Evolutionary conservation across 2,113 vertebrate species (phyloP).

Genomic region (Lipotes vexillifer): DNA sequence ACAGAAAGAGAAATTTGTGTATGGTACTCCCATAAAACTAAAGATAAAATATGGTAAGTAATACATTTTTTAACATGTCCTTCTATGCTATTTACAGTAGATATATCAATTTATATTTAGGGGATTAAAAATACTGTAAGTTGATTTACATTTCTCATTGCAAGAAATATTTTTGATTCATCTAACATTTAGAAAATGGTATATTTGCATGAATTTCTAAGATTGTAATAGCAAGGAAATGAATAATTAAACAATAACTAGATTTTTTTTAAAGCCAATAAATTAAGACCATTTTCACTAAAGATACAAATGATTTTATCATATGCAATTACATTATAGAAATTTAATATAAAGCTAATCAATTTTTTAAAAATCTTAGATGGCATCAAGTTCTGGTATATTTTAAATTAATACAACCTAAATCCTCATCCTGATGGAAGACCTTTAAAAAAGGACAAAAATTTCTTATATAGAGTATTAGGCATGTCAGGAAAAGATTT

Average conservation of each 20-base stretch:
- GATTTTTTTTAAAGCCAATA: not conserved
- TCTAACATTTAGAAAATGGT: not conserved
- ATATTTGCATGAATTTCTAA: not conserved
- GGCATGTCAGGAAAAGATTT: slow-evolving; percentile 45
- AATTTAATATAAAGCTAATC: not conserved
- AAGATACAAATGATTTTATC: not conserved
- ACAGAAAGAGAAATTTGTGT: not conserved
- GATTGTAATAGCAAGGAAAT: not conserved
- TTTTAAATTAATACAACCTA: slow-evolving; percentile 37
- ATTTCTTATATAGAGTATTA: not conserved
- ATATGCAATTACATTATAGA: not conserved
- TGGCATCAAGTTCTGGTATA: not conserved
- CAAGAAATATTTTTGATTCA: not conserved
- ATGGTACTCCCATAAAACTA: not conserved
- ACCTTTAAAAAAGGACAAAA: slow-evolving; percentile 36
- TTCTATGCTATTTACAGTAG: not conserved
- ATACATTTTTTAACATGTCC: not conserved
- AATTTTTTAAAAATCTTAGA: slow-evolving; percentile 17
- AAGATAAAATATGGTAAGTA: not conserved
- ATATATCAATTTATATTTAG: not conserved
- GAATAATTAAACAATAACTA: not conserved
- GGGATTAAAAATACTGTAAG: not conserved
- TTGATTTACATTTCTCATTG: not conserved
- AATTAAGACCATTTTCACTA: not conserved
- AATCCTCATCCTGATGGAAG: not conserved